Evolutionary conservation across 1,140 invertebrate species (phyloP).

Genomic region (Pemphigus obesinymphae): DNA sequence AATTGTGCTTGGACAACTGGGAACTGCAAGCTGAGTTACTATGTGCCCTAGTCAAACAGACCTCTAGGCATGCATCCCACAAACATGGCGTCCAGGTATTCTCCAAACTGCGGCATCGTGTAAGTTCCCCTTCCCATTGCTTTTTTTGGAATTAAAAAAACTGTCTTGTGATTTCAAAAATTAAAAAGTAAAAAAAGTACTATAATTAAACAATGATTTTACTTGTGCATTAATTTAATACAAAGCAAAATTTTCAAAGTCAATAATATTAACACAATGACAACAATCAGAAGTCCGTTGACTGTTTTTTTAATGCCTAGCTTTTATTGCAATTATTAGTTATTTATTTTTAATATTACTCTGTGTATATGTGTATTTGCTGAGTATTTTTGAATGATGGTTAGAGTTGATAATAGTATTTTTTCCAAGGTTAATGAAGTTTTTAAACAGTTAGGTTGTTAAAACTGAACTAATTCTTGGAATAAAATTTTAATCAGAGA

Average conservation of each 20-base stretch:
- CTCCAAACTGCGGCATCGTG: slow-evolving; percentile 49
- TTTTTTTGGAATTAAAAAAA: slow-evolving; percentile 26
- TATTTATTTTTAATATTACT: not conserved
- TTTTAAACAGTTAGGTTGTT: too few relatives aligned
- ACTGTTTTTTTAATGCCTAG: slow-evolving; percentile 9
- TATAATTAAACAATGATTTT: not conserved
- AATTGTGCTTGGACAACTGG: slow-evolving; percentile 79
- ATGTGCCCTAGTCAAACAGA: slow-evolving; percentile 87
- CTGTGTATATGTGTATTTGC: not conserved
- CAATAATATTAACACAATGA: too few relatives aligned
- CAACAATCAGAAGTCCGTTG: not conserved
- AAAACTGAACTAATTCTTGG: too few relatives aligned
- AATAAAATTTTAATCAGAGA: too few relatives aligned
- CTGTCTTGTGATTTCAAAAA: not conserved
- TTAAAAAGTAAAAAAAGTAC: not conserved
- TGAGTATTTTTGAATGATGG: slow-evolving; percentile 14
- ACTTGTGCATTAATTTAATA: too few relatives aligned
- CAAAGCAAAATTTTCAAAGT: too few relatives aligned
- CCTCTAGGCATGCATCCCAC: slow-evolving; percentile 77
- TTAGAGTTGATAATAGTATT: not conserved
- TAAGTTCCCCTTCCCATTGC: slow-evolving; percentile 46
- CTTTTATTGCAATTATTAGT: slow-evolving; percentile 10
- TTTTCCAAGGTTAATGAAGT: too few relatives aligned
- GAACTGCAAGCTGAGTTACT: slow-evolving; percentile 90
- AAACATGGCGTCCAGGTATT: slow-evolving; percentile 86